Conservation (phyloP, 1,140 invertebrate genomes). For the Ceratoteleas bidentatus region DNA sequence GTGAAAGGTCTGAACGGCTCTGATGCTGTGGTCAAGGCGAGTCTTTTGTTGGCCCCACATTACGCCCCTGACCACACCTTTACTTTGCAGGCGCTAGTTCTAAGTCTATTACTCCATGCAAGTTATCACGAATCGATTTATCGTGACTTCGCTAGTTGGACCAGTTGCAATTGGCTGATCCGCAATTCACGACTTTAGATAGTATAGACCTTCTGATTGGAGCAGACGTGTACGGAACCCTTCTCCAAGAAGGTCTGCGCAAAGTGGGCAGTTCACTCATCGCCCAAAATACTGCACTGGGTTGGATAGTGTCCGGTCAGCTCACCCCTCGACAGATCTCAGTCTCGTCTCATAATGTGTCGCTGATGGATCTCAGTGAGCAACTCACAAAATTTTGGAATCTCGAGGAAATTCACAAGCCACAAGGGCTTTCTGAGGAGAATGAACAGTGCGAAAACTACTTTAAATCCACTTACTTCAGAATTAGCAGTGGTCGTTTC, state of each 20-base stretch:
- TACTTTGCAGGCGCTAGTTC: neutral
- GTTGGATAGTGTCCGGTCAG: no score
- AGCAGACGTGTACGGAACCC: neutral
- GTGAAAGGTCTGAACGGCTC: neutral
- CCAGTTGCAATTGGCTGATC: neutral
- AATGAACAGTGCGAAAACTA: no score
- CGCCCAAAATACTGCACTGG: conserved; percentile 9
- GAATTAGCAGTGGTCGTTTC: no score
- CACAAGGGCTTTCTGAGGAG: no score
- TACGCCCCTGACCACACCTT: neutral
- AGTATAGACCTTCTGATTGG: neutral
- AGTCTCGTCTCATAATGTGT: no score
- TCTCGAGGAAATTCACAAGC: no score
- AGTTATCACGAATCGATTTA: neutral
- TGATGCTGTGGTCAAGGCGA: no score
- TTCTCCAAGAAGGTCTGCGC: neutral
- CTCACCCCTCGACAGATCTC: no score
- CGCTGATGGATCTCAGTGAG: no score
- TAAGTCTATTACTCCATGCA: neutral
- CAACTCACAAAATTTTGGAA: no score
- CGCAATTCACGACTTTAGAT: neutral
- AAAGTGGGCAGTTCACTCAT: neutral
- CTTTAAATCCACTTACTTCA: no score
- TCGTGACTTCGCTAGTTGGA: neutral
- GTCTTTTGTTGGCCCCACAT: no score